Evolutionary conservation across 2,888 invertebrate genomes (phyloP), one percentile per base, ranked within the genome.

Genomic region (Pemphredon lugubris): DNA sequence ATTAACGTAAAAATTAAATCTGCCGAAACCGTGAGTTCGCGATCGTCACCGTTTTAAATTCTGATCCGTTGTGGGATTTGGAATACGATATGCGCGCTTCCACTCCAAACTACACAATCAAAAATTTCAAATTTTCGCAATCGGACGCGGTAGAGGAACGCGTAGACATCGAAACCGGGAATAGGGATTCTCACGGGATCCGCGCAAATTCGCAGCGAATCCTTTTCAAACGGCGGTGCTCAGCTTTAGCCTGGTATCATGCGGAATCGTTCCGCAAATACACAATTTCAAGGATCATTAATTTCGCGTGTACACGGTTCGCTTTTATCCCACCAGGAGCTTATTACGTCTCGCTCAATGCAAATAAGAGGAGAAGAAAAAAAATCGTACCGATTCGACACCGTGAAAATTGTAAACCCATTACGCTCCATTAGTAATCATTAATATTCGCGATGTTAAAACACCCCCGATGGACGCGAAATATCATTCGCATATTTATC

Each of bases 251-350:
- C 16, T 21, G 55, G 55, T 32, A 57, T 64, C 45, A 21, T 55
- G 32, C 42, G 32, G 32, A 51, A 64, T 48, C 39, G 47, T 59
- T 54, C 64, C 37, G 64, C 69, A 64, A 73, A 55, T 64, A 59
- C 51, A 47, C 55, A 64, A 64, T 69, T 69, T 69, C 59, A 64
- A 59, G 60, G 59, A 45, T 60, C 55, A 69, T 72, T 69, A 51
- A 51, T 7, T 14, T n/a, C n/a, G n/a, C n/a, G n/a, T 40, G 47
- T 26, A 18, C 51, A 13, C 58, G 30, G 21, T 9, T 32, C 48
- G 47, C 61, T 71, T 51, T 71, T 71, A 45, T 37, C 26, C 55
- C 9, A 14, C 58, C 23, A 45, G 32, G 26, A 55, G 47, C 45
- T 70, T 53, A 50, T 59, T 66, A 60, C 55, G 45, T 55, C 60